phyloP scores from a whole-genome alignment of 2,113 vertebrate genomes.

The Cervus canadensis region DNA sequence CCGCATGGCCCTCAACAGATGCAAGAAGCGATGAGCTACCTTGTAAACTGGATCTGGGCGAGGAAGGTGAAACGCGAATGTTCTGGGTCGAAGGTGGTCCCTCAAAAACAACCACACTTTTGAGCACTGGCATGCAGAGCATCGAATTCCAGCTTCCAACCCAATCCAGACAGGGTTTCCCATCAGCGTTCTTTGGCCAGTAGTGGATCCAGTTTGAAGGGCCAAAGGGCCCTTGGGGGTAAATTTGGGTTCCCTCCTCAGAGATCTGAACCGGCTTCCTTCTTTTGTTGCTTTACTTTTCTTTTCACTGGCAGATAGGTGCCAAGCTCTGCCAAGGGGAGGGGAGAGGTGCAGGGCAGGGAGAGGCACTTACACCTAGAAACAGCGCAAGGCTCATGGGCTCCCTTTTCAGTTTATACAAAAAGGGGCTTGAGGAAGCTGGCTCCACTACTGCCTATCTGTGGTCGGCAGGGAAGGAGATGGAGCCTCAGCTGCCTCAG shows the following conservation, averaged over 20 bases:
- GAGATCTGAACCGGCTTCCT: not conserved
- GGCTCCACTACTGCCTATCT: constrained; percentile 63
- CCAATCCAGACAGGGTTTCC: constrained; percentile 69
- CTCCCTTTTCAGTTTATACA: constrained; percentile 11
- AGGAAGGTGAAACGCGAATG: constrained; percentile 53
- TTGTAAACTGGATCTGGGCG: constrained; percentile 66
- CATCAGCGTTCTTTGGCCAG: constrained; percentile 67
- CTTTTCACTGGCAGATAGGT: not conserved
- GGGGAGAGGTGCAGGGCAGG: not conserved
- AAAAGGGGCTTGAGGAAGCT: constrained; percentile 44
- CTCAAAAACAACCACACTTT: not conserved
- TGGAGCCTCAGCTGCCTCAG: not conserved
- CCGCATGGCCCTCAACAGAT: constrained; percentile 57
- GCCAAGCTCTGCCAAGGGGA: not conserved
- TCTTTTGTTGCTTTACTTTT: not conserved
- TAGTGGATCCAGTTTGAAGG: constrained; percentile 75
- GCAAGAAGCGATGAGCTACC: constrained; percentile 72
- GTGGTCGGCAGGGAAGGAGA: fast-evolving
- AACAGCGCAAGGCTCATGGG: not conserved
- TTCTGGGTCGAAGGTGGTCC: constrained; percentile 8
- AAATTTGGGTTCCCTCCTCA: constrained; percentile 24
- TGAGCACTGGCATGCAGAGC: constrained; percentile 45
- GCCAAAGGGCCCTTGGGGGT: not conserved
- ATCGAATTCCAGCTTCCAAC: constrained; percentile 59
- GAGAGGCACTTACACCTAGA: not conserved